These are phyloP conservation scores for Scaptomyza parva DNA, from an alignment of 2,888 invertebrate genomes.

Conservation along the genomic window DNA sequence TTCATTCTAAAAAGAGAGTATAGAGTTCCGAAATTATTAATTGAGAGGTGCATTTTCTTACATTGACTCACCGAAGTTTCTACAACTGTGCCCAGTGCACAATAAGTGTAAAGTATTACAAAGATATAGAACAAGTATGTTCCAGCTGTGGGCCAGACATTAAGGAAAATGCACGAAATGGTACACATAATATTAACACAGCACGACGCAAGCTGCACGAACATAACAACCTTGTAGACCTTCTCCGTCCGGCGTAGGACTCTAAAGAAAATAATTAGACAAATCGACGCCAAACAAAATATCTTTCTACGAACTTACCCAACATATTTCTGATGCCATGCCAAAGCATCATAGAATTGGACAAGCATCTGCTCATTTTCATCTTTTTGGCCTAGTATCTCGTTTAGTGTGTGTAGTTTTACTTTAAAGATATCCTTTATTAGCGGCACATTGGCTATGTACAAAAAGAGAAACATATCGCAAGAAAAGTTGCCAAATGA, in stretches of 20 bases:
- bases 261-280: constrained; percentile 20
- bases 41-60: background rate
- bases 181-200: constrained; percentile 59
- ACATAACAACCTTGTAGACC: constrained; percentile 54
- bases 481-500: constrained; percentile 71
- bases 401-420: constrained; percentile 65
- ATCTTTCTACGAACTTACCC: too few relatives aligned
- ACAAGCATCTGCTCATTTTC: constrained; percentile 14
- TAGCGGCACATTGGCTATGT: constrained; percentile 64
- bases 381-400: constrained; percentile 8
- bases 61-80: constrained; percentile 58
- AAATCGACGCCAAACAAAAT: too few relatives aligned
- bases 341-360: constrained; percentile 54
- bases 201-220: constrained; percentile 60
- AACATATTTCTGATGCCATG: constrained; percentile 73
- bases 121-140: constrained; percentile 53
- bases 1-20: constrained; percentile 46
- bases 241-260: constrained; percentile 48
- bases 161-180: constrained; percentile 63
- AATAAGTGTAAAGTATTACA: constrained; percentile 66
- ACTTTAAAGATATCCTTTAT: constrained; percentile 65
- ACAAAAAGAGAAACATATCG: constrained; percentile 73
- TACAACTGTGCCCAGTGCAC: constrained; percentile 71
- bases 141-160: constrained; percentile 70
- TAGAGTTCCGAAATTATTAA: fast-evolving